phyloP scores from a whole-genome alignment of 1,140 invertebrate genomes.

The Drosophila mauritiana region DNA sequence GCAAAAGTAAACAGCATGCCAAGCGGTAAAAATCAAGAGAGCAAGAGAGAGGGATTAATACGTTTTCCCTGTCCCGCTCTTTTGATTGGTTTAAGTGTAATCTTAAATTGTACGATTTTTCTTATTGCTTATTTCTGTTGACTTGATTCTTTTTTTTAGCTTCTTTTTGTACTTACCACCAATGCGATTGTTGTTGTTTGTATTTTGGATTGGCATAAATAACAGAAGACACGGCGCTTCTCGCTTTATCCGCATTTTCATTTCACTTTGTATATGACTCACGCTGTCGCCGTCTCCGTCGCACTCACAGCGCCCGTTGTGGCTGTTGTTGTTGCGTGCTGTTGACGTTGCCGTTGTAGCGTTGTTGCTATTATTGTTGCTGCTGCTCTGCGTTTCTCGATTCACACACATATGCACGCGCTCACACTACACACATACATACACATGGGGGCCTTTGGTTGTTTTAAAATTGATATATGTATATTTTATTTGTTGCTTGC shows the following conservation, averaged over 20 bases:
- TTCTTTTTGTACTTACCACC: constrained; percentile 85
- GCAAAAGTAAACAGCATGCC: constrained; percentile 35
- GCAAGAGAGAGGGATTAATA: constrained; percentile 8
- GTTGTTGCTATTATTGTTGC: constrained; percentile 46
- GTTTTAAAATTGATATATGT: constrained; percentile 73
- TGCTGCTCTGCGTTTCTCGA: constrained; percentile 53
- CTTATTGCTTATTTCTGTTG: constrained; percentile 5
- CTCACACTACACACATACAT: constrained; percentile 35
- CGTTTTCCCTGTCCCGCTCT: constrained; percentile 1
- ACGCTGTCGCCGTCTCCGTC: constrained; percentile 81
- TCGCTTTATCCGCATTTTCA: constrained; percentile 88
- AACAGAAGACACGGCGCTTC: constrained; percentile 88
- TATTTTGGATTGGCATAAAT: constrained; percentile 86
- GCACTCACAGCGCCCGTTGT: constrained; percentile 72
- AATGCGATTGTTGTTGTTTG: constrained; percentile 79
- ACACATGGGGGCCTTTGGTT: constrained; percentile 42
- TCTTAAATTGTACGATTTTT: constrained; percentile 41
- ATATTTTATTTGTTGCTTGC: not conserved
- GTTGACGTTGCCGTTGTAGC: constrained; percentile 72
- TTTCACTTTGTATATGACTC: constrained; percentile 84
- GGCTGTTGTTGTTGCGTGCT: constrained; percentile 67
- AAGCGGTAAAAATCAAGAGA: constrained; percentile 32
- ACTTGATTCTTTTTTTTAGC: not conserved
- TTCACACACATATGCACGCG: constrained; percentile 63
- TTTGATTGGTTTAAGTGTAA: constrained; percentile 30